Percentiles rank a stretch among this genome's conserved stretches.
phyloP scores from a whole-genome alignment of 2,888 invertebrate species.

The Apamea monoglypha region DNA sequence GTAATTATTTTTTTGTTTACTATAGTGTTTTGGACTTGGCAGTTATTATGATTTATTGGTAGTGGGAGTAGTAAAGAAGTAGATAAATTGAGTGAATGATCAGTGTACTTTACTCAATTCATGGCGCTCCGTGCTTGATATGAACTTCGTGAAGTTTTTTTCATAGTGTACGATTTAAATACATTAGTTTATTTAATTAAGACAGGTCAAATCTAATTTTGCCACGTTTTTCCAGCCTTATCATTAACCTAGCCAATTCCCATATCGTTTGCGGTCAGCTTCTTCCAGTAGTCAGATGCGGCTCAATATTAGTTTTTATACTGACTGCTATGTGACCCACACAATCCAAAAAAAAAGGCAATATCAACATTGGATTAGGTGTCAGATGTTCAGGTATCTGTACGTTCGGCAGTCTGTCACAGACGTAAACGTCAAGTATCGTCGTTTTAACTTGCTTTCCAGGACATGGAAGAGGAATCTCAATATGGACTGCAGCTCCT shows the following conservation, averaged over 20 bases:
- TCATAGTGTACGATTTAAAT: neutral
- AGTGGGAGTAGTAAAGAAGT: neutral
- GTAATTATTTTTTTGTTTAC: slow-evolving; percentile 38
- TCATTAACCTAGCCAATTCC: neutral
- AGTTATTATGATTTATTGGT: neutral
- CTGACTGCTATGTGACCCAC: neutral
- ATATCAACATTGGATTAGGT: neutral
- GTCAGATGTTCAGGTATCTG: neutral
- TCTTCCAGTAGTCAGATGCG: neutral
- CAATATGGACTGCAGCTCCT: neutral
- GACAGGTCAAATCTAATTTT: neutral
- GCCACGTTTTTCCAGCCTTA: neutral
- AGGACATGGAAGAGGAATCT: neutral
- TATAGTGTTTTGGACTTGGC: neutral
- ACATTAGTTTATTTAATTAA: neutral
- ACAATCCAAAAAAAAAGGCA: neutral
- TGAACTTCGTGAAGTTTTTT: neutral
- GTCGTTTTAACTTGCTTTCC: neutral
- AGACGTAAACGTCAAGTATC: too few species aligned
- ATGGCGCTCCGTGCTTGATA: neutral
- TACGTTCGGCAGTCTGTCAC: neutral
- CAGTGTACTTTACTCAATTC: neutral
- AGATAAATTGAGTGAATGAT: neutral
- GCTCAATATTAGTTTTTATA: neutral
- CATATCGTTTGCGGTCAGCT: neutral